These are phyloP conservation scores for Drosophila willistoni DNA, from an alignment of 1,140 invertebrate species.

Conservation along the genomic window DNA sequence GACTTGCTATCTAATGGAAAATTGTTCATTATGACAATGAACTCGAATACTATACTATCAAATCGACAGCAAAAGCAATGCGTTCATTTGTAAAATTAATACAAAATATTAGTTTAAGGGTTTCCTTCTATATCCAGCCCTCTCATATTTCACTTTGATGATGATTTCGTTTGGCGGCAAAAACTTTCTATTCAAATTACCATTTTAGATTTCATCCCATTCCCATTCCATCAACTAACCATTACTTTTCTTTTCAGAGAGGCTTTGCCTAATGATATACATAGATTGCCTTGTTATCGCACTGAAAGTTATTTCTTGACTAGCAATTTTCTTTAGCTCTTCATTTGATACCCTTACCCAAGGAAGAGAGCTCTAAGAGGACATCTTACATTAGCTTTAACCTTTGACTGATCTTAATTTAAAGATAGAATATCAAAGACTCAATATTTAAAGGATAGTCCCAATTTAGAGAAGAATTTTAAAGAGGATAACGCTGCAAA, in stretches of 20 bases:
- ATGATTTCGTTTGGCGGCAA: not conserved
- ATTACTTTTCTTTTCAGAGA: not conserved
- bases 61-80: slow-evolving; percentile 40
- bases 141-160: not conserved
- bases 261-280: not conserved
- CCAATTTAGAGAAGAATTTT: no score
- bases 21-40: slow-evolving; percentile 35
- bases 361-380: no score
- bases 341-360: no score
- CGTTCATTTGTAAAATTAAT: slow-evolving; percentile 66
- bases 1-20: not conserved
- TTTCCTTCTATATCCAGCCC: not conserved
- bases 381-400: no score
- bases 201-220: not conserved
- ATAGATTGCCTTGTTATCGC: slow-evolving; percentile 1
- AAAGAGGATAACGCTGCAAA: no score
- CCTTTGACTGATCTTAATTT: no score
- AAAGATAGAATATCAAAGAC: no score
- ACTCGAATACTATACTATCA: slow-evolving; percentile 1
- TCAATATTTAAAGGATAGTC: no score
- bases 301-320: not conserved
- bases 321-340: no score
- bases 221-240: not conserved
- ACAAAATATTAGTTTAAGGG: slow-evolving; percentile 49
- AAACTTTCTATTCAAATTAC: slow-evolving; percentile 1